Conservation (phyloP, 2,113 vertebrate genomes). For the Albula glossodonta region DNA sequence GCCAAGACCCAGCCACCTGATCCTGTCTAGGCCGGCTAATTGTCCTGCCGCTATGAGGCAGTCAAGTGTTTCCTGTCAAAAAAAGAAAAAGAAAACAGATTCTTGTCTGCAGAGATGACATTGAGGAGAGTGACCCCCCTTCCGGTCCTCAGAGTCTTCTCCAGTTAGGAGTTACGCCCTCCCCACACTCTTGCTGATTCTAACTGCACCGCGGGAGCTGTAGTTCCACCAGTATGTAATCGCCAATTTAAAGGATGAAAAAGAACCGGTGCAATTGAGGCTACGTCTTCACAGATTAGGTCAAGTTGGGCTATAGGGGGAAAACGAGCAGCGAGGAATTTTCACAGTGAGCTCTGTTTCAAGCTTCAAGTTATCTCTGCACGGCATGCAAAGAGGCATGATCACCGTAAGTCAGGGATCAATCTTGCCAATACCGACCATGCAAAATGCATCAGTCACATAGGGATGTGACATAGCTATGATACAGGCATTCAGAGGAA, state of each 20-base stretch:
- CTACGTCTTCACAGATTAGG: not conserved
- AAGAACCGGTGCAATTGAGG: not conserved
- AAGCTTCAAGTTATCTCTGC: not conserved
- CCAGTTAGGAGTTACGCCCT: conserved; percentile 23
- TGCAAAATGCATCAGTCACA: not conserved
- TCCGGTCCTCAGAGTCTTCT: conserved; percentile 53
- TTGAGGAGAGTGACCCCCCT: conserved; percentile 61
- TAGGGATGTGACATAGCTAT: too few relatives aligned
- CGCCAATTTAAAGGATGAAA: not conserved
- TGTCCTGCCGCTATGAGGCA: conserved; percentile 63
- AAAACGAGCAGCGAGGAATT: not conserved
- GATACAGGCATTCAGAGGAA: too few relatives aligned
- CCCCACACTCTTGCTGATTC: conserved; percentile 51
- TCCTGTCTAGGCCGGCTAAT: conserved; percentile 66
- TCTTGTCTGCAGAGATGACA: conserved; percentile 64
- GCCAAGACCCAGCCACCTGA: conserved; percentile 63
- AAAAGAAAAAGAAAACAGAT: conserved; percentile 61
- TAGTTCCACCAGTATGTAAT: not conserved
- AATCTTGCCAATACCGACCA: not conserved
- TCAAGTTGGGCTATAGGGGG: not conserved
- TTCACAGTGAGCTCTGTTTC: not conserved
- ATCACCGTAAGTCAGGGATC: not conserved
- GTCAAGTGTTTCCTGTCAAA: conserved; percentile 60
- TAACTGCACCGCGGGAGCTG: not conserved
- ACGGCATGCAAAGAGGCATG: not conserved